Base-by-base conservation (phyloP, 2,113 vertebrate species). In the Echinops telfairi region DNA sequence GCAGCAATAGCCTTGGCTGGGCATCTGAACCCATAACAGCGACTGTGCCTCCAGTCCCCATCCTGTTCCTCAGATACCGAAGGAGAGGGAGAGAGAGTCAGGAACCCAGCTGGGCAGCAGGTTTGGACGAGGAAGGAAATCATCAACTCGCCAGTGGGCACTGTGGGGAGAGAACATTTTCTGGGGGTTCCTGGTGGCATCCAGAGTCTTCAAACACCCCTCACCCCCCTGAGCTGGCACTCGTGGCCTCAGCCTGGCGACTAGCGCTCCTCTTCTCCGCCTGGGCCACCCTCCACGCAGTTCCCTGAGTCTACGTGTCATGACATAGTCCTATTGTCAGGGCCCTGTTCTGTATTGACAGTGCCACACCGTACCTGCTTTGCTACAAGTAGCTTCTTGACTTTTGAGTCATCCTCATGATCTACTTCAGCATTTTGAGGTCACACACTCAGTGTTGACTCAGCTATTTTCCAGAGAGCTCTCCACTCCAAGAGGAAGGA, bases 301-400 rank as follows among this genome's bases (percentile, higher is more conserved):
- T 40, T 85, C 86, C 60, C 57, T 43, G 87, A 89, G 47, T 80
- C 57, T 64, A 75, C 88, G 3, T 93, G 92, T 92, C 92, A 9
- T 83, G 86, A 94, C 93, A 96, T 31, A 88, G 57, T 90, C 77
- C 80, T 78, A 85, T 29, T 62, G n/a, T 93, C 70, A 70, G 57
- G 57, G n/a, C 79, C 57, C 22, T n/a, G 3, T 79, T 75, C n/a
- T 33, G 31, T 60, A 58, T 83, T 89, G 86, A 96, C 75, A 81
- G 22, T 47, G 78, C 60, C 25, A 91, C 86, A 79, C 6, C 33
- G 66, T n/a, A 86, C 36, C 68, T 40, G 79, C 76, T 88, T 80
- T 80, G 79, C 79, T 83, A 83, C 93, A 94, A 95, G 92, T 81
- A 90, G 79, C 88, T 96, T 96, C 97, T 95, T 95, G 94, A 96